Evolutionary conservation across 2,113 vertebrate genomes (phyloP).

Genomic region (Elachura formosa): DNA sequence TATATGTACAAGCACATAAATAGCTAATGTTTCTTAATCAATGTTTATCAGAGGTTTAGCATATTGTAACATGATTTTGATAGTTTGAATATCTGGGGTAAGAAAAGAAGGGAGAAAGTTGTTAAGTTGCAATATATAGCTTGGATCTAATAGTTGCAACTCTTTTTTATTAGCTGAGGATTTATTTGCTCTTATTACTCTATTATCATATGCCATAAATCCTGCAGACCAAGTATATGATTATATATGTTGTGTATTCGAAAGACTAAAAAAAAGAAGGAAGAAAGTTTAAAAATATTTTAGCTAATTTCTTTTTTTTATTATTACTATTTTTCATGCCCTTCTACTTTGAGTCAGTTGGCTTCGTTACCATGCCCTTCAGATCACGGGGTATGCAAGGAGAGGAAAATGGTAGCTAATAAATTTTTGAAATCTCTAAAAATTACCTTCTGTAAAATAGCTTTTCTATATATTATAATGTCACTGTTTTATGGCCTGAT

Average conservation of each 20-base stretch:
- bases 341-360: background rate
- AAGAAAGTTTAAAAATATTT: background rate
- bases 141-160: background rate
- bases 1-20: background rate
- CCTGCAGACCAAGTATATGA: background rate
- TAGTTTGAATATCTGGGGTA: background rate
- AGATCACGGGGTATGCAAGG: background rate
- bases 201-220: background rate
- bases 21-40: background rate
- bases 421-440: conserved; percentile 49
- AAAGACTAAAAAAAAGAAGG: background rate
- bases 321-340: conserved; percentile 10
- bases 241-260: background rate
- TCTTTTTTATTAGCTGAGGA: background rate
- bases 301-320: background rate
- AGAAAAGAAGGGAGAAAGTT: background rate
- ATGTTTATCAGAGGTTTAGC: background rate
- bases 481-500: conserved; percentile 23
- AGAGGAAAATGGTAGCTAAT: conserved; percentile 32
- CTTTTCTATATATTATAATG: conserved; percentile 51
- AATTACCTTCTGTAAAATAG: conserved; percentile 51
- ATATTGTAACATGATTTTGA: background rate
- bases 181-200: background rate
- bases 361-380: background rate
- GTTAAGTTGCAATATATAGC: background rate